Conservation (phyloP, 2,888 invertebrate genomes). For the Chesias legatella region DNA sequence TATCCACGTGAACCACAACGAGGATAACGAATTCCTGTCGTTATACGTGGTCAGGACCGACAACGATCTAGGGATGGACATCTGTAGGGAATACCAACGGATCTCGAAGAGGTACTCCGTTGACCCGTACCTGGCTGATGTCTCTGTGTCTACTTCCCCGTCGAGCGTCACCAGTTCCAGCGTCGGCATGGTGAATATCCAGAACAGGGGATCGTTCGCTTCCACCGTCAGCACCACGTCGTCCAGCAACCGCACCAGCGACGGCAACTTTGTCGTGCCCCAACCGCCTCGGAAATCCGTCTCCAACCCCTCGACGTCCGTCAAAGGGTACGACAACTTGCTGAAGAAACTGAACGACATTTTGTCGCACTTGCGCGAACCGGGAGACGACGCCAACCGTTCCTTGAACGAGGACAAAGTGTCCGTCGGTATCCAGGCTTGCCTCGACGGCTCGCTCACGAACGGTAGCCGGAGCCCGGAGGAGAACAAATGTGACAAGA, state of each 20-base stretch:
- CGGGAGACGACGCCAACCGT: conserved; percentile 51
- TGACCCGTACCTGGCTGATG: conserved; percentile 69
- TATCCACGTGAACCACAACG: conserved; percentile 66
- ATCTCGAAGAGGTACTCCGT: conserved; percentile 70
- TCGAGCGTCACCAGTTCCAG: conserved; percentile 66
- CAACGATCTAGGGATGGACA: conserved; percentile 69
- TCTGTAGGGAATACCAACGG: conserved; percentile 72
- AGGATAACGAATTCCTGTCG: conserved; percentile 71
- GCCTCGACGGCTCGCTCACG: conserved; percentile 50
- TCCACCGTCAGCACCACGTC: conserved; percentile 68
- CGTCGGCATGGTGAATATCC: conserved; percentile 64
- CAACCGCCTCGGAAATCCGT: conserved; percentile 70
- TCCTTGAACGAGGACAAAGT: conserved; percentile 62
- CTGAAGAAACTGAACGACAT: conserved; percentile 70
- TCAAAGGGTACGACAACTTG: conserved; percentile 68
- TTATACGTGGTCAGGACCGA: conserved; percentile 69
- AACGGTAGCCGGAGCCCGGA: conserved; percentile 72
- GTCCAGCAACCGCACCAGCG: conserved; percentile 67
- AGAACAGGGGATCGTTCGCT: conserved; percentile 66
- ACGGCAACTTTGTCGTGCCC: conserved; percentile 73
- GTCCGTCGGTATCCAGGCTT: conserved; percentile 65
- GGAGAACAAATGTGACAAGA: conserved; percentile 60
- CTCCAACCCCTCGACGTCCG: conserved; percentile 56
- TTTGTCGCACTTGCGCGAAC: conserved; percentile 63
- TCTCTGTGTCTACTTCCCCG: conserved; percentile 66